A percentile compares a stretch with the other conserved stretches of the same genome.
Evolutionary conservation across 2,888 invertebrate genomes (phyloP).

Genomic region (Celastrina argiolus): DNA sequence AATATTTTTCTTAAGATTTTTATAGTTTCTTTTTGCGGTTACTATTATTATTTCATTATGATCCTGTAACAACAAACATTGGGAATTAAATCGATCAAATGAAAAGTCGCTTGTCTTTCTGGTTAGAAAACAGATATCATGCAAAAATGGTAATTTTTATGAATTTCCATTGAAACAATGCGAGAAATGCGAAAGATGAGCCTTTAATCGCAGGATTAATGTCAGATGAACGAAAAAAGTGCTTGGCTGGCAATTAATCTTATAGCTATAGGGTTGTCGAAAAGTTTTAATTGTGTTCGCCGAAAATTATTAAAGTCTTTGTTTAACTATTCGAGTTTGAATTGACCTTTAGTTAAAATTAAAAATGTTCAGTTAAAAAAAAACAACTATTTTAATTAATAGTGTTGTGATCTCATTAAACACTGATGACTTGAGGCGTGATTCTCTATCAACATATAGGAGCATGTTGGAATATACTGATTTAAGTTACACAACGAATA

Average conservation of each 20-base stretch:
- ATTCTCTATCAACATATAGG: too few relatives aligned
- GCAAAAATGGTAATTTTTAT: slow-evolving; percentile 3
- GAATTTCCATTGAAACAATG: not conserved
- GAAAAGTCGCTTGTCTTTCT: not conserved
- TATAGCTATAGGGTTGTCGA: slow-evolving; percentile 2
- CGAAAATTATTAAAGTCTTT: slow-evolving; percentile 4
- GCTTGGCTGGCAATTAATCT: slow-evolving; percentile 9
- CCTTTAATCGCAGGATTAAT: slow-evolving; percentile 13
- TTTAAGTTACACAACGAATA: not conserved
- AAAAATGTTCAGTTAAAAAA: not conserved
- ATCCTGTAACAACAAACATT: not conserved
- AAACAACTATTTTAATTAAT: not conserved
- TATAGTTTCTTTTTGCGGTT: too few relatives aligned
- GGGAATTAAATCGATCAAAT: not conserved
- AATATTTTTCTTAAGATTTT: too few relatives aligned
- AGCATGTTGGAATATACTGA: not conserved
- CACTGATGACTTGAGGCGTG: not conserved
- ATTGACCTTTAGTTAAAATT: not conserved
- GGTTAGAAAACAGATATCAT: not conserved
- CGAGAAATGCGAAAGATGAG: not conserved
- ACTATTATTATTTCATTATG: not conserved
- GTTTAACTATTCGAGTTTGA: not conserved
- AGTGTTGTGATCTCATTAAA: not conserved
- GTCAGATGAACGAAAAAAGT: slow-evolving; percentile 13
- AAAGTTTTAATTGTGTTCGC: slow-evolving; percentile 7